phyloP scores from a whole-genome alignment of 1,140 invertebrate genomes.

The Zaprionus ornatus region DNA sequence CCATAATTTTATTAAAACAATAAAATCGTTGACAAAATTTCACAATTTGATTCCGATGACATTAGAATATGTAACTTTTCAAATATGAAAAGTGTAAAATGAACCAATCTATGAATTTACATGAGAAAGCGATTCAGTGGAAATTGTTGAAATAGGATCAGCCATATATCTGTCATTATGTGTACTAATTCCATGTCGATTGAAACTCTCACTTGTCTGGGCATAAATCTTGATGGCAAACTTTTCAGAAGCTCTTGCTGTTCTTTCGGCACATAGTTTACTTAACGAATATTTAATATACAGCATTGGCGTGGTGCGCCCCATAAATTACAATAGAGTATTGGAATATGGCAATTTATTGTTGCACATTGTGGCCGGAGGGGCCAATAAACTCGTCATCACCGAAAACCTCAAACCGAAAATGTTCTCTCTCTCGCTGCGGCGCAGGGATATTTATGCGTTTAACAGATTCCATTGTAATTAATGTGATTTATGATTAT shows the following conservation, averaged over 20 bases:
- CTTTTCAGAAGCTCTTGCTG: background rate
- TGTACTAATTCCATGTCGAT: background rate
- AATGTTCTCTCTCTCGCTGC: constrained; percentile 17
- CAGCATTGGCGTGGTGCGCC: background rate
- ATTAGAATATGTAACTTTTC: background rate
- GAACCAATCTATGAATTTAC: background rate
- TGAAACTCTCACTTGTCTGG: background rate
- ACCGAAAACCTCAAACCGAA: constrained; percentile 38
- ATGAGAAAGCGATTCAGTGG: background rate
- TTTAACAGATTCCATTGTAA: constrained; percentile 41
- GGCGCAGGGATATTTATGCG: constrained; percentile 39
- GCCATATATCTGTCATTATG: background rate
- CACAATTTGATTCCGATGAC: background rate
- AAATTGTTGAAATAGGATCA: background rate
- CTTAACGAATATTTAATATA: constrained; percentile 9
- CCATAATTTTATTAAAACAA: background rate
- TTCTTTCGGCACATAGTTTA: constrained; percentile 4
- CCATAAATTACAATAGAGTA: constrained; percentile 17
- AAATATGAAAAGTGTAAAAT: background rate
- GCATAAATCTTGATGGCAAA: background rate
- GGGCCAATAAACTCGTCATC: constrained; percentile 55
- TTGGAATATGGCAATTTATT: constrained; percentile 36
- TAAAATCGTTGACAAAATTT: background rate
- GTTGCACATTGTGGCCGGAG: constrained; percentile 25
- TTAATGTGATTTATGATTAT: constrained; percentile 73